These are phyloP conservation scores for Embiotoca jacksoni DNA, from an alignment of 2,113 vertebrate genomes.

Conservation along the genomic window DNA sequence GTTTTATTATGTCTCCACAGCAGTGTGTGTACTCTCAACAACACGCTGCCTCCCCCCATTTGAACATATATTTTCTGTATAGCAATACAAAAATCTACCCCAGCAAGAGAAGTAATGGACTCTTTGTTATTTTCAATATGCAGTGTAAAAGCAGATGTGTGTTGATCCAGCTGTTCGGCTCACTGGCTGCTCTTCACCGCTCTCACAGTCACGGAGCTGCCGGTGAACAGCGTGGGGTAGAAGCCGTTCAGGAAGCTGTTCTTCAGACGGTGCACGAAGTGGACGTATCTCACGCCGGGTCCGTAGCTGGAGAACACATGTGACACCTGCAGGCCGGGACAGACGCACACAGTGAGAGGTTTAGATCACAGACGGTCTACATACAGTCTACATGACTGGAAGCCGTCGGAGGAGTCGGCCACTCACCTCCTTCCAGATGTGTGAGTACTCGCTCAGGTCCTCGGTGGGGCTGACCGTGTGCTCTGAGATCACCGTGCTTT, in stretches of 20 bases:
- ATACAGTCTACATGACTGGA: neutral
- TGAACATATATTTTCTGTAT: too few species aligned
- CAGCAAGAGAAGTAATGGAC: too few species aligned
- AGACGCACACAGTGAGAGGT: slow-evolving; percentile 35
- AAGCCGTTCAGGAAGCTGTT: slow-evolving; percentile 79
- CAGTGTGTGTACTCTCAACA: too few species aligned
- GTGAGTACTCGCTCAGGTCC: slow-evolving; percentile 72
- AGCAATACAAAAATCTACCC: too few species aligned
- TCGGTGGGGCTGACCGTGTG: slow-evolving; percentile 71
- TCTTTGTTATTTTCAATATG: too few species aligned
- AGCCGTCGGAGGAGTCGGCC: neutral
- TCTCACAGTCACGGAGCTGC: slow-evolving; percentile 84
- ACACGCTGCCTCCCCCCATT: too few species aligned
- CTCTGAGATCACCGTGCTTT: slow-evolving; percentile 81
- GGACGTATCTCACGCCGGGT: slow-evolving; percentile 83
- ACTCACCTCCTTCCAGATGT: slow-evolving; percentile 84
- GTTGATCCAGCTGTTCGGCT: neutral
- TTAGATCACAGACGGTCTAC: neutral
- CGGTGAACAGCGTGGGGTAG: slow-evolving; percentile 79
- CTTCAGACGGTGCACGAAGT: slow-evolving; percentile 87
- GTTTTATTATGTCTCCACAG: too few species aligned
- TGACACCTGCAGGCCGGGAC: slow-evolving; percentile 73
- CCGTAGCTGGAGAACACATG: slow-evolving; percentile 83
- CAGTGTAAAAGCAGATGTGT: too few species aligned
- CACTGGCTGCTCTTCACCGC: slow-evolving; percentile 59